Percentiles rank a stretch among this genome's conserved stretches.
These are phyloP conservation scores for Trypoxylus dichotomus DNA, from an alignment of 1,140 invertebrate genomes.

Conservation along the genomic window DNA sequence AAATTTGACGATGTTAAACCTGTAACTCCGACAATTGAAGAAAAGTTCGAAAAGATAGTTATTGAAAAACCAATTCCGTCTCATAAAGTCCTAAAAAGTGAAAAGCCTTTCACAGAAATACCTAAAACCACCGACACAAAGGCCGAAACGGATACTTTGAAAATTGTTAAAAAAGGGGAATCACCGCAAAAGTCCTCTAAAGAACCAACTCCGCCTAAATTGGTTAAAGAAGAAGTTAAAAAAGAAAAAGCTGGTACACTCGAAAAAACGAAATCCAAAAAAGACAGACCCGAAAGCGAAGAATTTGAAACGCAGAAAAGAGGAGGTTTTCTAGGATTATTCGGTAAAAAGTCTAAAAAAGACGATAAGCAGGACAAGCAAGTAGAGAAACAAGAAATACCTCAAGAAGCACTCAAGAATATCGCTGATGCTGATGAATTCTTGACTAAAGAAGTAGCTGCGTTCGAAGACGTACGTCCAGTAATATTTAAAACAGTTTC, in stretches of 20 bases:
- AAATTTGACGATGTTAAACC: constrained; percentile 39
- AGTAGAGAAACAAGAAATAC: background rate
- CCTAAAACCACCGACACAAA: background rate
- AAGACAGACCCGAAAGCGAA: background rate
- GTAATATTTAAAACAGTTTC: background rate
- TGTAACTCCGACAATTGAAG: background rate
- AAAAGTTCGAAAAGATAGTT: constrained; percentile 7
- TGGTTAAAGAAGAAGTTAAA: background rate
- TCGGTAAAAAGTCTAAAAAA: constrained; percentile 32
- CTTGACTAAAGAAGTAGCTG: constrained; percentile 35
- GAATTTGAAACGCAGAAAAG: constrained; percentile 21
- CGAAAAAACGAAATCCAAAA: constrained; percentile 13
- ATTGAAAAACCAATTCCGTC: background rate
- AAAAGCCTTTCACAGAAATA: background rate
- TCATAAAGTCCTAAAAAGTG: background rate
- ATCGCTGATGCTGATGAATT: constrained; percentile 33
- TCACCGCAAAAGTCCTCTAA: background rate
- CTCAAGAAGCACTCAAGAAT: background rate
- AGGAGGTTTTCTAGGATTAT: constrained; percentile 35
- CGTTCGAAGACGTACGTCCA: constrained; percentile 37
- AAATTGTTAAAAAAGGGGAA: background rate
- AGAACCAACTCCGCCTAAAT: background rate
- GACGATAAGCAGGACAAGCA: constrained; percentile 21
- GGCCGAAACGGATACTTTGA: background rate
- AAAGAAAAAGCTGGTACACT: background rate